A percentile compares a stretch with the other conserved stretches of the same genome.
Conservation (phyloP, 1,140 invertebrate genomes). For the Cydia pomonella region DNA sequence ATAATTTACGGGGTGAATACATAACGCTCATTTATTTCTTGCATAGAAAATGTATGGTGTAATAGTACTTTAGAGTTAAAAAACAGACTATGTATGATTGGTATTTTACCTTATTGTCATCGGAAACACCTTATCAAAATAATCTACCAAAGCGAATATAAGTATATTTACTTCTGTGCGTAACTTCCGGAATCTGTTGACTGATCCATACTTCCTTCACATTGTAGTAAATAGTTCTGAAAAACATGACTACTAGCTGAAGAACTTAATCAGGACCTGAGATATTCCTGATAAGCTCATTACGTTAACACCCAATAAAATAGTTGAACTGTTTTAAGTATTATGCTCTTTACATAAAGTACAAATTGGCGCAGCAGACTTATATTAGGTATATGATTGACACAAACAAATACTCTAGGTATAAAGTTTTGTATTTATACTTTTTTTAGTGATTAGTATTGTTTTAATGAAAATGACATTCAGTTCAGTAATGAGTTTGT, state of each 20-base stretch:
- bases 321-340: not conserved
- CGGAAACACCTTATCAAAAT: not conserved
- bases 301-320: not conserved
- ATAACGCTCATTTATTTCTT: no score
- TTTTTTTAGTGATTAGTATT: no score
- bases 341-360: not conserved
- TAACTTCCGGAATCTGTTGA: conserved; percentile 1
- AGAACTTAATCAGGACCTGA: conserved; percentile 26
- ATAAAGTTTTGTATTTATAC: not conserved
- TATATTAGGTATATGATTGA: not conserved
- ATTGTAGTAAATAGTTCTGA: not conserved
- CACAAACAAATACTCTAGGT: not conserved
- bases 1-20: no score
- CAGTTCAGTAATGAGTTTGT: not conserved
- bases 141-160: conserved; percentile 8
- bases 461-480: not conserved
- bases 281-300: conserved; percentile 10
- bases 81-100: no score
- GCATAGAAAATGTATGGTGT: no score
- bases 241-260: conserved; percentile 19
- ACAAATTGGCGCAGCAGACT: not conserved
- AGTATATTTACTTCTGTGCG: not conserved
- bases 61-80: no score
- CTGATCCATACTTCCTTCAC: conserved; percentile 21
- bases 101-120: not conserved